phyloP scores from a whole-genome alignment of 2,113 vertebrate species.

The Odontophorus gujanensis region DNA sequence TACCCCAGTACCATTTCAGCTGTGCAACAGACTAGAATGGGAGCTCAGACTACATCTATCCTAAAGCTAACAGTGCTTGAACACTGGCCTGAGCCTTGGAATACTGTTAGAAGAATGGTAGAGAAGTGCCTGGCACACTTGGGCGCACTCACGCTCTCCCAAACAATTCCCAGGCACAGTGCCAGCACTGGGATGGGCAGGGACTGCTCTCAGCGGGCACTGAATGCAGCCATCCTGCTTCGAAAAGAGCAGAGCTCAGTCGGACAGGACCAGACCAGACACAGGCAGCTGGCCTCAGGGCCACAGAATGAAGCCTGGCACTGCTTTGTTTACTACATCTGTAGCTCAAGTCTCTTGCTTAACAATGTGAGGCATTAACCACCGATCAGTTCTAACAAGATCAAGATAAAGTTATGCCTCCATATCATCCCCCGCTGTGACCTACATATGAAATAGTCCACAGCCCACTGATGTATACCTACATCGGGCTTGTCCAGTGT shows the following conservation, averaged over 20 bases:
- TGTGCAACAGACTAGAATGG: background rate
- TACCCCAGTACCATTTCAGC: background rate
- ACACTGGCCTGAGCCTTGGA: fast-evolving
- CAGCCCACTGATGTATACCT: background rate
- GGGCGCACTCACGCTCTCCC: background rate
- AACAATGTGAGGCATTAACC: background rate
- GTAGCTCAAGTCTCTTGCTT: background rate
- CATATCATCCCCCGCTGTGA: background rate
- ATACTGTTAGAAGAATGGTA: background rate
- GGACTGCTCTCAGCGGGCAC: background rate
- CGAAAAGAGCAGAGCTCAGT: background rate
- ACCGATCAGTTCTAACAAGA: background rate
- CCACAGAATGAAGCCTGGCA: background rate
- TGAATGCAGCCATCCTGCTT: background rate
- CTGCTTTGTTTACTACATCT: background rate
- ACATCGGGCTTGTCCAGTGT: background rate
- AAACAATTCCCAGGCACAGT: background rate
- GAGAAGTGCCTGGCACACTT: background rate
- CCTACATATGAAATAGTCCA: background rate
- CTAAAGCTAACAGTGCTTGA: too few relatives aligned
- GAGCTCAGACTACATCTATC: fast-evolving
- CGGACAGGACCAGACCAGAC: background rate
- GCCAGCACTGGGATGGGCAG: background rate
- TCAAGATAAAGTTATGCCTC: background rate
- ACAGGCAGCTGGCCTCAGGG: background rate